Base-by-base conservation (phyloP, 2,888 invertebrate species). In the Sesia apiformis region DNA sequence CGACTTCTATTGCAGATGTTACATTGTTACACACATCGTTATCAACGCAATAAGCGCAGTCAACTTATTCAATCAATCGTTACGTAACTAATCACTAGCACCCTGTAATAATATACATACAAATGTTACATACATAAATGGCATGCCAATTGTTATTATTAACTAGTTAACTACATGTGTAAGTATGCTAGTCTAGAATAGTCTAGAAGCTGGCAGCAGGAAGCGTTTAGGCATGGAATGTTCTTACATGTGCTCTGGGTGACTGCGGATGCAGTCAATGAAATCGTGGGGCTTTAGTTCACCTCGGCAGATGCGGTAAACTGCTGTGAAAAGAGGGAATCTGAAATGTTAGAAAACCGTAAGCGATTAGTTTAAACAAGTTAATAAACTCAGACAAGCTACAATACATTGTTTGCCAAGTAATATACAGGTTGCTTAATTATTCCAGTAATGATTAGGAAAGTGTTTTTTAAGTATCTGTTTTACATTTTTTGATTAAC, bases 241-340 rank as follows among this genome's bases (percentile, higher is more conserved):
- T 7, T 40, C 95, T 96, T 96, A 98, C 97, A 96, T 96, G 93
- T 98, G 98, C 87, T 98, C 98, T 40, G 98, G 98, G 83, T 98
- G 98, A 76, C 94, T 93, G 81, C 97, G 94, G 84, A 99, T 95
- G 87, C 96, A 96, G 76, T 97, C 94, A 70, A 99, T 96, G 83
- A 99, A 93, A 69, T 96, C 94, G 54, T 86, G 82, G 3, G 97
- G 93, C 69, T 93, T 92, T 67, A 97, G 78, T 75, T 95, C 93
- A 59, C 95, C 95, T 59, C 91, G 92, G 84, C 98, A 99, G 76
- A 99, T 98, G 78, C 93, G 93, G 89, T 97, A 97, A 66, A 99
- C 95, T 49, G 98, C 96, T 41, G 97, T 97, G 84, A 99, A 99
- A 53, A 99, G 90, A 0, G 99, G 99, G 81, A 98, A 99, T 76